phyloP scores from a whole-genome alignment of 2,888 invertebrate species.

The Himalopsyche kuldschensis region DNA sequence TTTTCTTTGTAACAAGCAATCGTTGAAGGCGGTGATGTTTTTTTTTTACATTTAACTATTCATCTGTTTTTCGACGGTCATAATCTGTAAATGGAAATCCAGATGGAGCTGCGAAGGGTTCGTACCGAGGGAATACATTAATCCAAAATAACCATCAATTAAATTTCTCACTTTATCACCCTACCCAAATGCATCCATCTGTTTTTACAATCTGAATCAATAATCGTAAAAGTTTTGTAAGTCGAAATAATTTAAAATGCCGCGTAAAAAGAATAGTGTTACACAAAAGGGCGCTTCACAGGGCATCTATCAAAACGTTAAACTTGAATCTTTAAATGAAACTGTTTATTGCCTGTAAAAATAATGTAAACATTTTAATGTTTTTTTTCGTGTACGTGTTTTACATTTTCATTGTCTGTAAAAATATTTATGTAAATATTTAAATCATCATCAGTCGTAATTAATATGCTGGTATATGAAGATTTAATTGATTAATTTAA shows the following conservation, averaged over 20 bases:
- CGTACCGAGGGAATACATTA: neutral
- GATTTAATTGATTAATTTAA: no score
- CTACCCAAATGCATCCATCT: conserved; percentile 27
- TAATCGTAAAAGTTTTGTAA: conserved; percentile 11
- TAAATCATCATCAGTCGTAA: neutral
- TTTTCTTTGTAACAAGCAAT: no score
- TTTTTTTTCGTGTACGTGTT: neutral
- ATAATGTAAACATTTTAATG: conserved; percentile 1
- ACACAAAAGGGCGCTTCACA: neutral
- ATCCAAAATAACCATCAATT: conserved; percentile 25
- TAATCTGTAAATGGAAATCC: neutral
- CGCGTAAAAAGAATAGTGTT: conserved; percentile 5
- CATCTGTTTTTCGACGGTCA: neutral
- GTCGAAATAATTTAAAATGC: neutral
- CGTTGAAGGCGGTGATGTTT: no score
- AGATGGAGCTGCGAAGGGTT: conserved; percentile 5
- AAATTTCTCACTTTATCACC: conserved; percentile 24
- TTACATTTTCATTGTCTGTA: neutral
- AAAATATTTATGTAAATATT: neutral
- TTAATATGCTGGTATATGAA: no score
- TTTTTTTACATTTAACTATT: neutral
- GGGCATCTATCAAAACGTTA: neutral
- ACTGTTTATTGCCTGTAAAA: conserved; percentile 27
- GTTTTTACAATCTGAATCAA: conserved; percentile 36
- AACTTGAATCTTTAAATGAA: conserved; percentile 22